These are phyloP conservation scores for Loxodonta africana DNA, from an alignment of 2,113 vertebrate species.

Conservation along the genomic window DNA sequence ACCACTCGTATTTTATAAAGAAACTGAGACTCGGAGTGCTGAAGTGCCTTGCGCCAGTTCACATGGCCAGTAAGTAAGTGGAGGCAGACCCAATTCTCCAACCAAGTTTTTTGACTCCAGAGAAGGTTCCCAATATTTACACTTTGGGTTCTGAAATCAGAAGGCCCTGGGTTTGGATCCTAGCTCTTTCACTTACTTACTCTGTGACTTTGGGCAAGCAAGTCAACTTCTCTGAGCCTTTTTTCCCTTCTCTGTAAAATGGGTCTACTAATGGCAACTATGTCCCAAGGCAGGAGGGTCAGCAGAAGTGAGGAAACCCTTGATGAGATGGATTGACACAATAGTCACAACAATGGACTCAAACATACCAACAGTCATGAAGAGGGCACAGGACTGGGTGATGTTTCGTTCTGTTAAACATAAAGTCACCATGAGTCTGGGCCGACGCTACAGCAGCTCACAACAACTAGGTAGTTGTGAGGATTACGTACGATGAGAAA, in stretches of 20 bases:
- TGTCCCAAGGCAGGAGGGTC: too few species aligned
- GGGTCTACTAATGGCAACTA: not conserved
- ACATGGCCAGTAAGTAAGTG: not conserved
- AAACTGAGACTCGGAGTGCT: not conserved
- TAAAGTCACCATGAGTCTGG: too few species aligned
- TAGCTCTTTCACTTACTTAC: not conserved
- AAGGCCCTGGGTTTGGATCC: not conserved
- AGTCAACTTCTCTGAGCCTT: too few species aligned
- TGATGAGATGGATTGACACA: too few species aligned
- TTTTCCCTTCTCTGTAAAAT: constrained; percentile 12
- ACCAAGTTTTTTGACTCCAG: not conserved
- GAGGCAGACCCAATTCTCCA: not conserved
- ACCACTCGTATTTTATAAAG: not conserved
- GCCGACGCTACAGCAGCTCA: not conserved
- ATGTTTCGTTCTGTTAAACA: too few species aligned
- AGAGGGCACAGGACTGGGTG: too few species aligned
- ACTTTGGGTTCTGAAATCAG: not conserved
- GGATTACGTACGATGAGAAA: not conserved
- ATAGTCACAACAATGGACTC: too few species aligned
- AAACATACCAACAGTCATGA: too few species aligned
- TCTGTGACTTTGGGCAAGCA: not conserved
- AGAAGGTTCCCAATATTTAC: not conserved
- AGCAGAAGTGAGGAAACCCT: too few species aligned
- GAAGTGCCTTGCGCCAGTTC: not conserved
- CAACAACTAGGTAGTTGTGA: not conserved